phyloP scores from a whole-genome alignment of 2,113 vertebrate species.

The Forbesichthys agassizii region DNA sequence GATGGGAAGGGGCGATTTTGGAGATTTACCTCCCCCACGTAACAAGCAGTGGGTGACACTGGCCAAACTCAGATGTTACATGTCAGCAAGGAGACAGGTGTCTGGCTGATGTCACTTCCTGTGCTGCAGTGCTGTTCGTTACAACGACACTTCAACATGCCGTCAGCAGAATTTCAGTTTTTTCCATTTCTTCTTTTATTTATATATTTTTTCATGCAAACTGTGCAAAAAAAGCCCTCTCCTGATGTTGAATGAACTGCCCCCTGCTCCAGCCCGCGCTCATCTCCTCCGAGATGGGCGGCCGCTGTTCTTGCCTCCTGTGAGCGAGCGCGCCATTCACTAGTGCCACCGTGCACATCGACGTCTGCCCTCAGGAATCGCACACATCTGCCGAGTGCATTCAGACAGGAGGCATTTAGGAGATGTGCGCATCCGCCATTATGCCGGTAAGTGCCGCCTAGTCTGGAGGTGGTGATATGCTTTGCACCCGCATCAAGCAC shows the following conservation, averaged over 20 bases:
- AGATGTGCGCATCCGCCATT: conserved; percentile 29
- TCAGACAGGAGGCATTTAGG: conserved; percentile 54
- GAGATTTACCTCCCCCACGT: conserved; percentile 26
- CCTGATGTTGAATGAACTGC: conserved; percentile 66
- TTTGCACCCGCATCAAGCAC: conserved; percentile 26
- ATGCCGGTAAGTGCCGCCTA: conserved; percentile 42
- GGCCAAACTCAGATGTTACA: conserved; percentile 10
- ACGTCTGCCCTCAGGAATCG: conserved; percentile 33
- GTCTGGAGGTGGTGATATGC: conserved; percentile 16
- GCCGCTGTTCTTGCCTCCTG: background rate
- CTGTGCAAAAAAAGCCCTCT: conserved; percentile 59
- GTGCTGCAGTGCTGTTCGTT: conserved; percentile 48
- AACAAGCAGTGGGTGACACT: conserved; percentile 41
- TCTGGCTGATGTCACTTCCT: conserved; percentile 12
- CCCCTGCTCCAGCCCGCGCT: conserved; percentile 51
- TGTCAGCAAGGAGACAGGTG: conserved; percentile 17
- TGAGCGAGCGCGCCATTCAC: conserved; percentile 12
- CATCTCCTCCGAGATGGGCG: conserved; percentile 59
- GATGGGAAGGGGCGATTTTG: conserved; percentile 14
- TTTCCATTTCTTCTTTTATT: too few species aligned
- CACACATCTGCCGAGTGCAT: conserved; percentile 41
- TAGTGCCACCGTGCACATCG: conserved; percentile 20
- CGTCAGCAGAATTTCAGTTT: conserved; percentile 65
- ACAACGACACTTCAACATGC: conserved; percentile 43
- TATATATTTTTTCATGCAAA: conserved; percentile 53